These are phyloP conservation scores for Melanitta fusca DNA, from an alignment of 2,797 vertebrate genomes.

Conservation along the genomic window DNA sequence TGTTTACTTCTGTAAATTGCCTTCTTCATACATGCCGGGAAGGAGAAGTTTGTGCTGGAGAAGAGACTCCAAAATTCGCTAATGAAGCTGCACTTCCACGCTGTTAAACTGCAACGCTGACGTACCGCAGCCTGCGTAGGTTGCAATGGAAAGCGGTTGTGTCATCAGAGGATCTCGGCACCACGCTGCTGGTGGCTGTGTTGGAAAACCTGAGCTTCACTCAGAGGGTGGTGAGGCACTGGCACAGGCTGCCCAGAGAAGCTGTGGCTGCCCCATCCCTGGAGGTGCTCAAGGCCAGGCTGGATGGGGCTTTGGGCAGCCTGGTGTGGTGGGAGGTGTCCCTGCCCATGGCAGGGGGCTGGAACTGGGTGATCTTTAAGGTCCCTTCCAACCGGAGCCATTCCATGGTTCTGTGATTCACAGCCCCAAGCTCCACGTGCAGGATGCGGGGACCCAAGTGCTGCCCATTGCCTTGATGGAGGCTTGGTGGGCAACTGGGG, in stretches of 20 bases:
- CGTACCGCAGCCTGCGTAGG: not conserved
- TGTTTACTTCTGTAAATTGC: slow-evolving; percentile 9
- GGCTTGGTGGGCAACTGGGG: not conserved
- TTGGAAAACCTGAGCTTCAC: not conserved
- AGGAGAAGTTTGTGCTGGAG: not conserved
- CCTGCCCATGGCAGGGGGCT: no score
- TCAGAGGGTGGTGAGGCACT: no score
- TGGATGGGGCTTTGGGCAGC: no score
- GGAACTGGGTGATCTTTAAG: no score
- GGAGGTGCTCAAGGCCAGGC: no score
- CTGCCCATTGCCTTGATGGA: not conserved
- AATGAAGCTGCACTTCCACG: not conserved
- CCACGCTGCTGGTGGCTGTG: accelerated
- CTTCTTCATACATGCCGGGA: not conserved
- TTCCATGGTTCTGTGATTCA: not conserved
- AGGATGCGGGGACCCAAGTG: accelerated
- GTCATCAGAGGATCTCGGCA: not conserved
- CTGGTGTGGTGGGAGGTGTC: no score
- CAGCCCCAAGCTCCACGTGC: not conserved
- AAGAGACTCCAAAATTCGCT: not conserved
- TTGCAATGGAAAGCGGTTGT: not conserved
- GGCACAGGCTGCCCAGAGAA: no score
- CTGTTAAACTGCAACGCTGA: not conserved
- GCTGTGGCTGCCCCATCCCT: no score
- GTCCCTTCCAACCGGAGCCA: no score